Base-by-base conservation (phyloP, 2,113 vertebrate genomes). In the Arothron firmamentum region DNA sequence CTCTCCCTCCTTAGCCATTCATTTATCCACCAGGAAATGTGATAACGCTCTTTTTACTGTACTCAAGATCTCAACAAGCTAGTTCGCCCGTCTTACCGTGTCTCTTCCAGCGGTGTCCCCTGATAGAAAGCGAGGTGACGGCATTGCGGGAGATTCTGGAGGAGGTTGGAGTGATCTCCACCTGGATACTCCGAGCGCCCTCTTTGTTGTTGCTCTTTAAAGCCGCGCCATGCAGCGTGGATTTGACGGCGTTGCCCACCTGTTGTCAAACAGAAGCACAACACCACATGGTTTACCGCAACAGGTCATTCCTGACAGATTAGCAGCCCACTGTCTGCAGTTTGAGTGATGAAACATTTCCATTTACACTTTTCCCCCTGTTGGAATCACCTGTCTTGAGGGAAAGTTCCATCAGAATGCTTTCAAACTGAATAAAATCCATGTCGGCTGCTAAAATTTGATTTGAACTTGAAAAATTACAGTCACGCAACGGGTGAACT, bases 21-120 rank as follows among this genome's bases (percentile, higher is more conserved):
- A 54, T 58, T 49, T 34, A 2, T 20, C 47, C 20, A 25, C 14
- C 13, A 3, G n/a, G 19, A 9, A 20, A 11, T 7, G 25, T 51
- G 11, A 5, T 1, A 5, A 1, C 15, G 19, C 17, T 2, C 31
- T 16, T 13, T 5, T n/a, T 4, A 1, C 53, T 20, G 48, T 34
- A 8, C 23, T 28, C 47, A 6, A 20, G 34, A 38, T 10, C 34
- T 9, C 34, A 12, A 38, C 28, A 6, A 31, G 5, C 1, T 31
- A 7, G 28, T 31, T 31, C 28, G 28, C 34, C 11, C 11, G 34
- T 38, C 95, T 95, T 89, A 99, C 97, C 97, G 65, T 98, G 94
- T 85, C 96, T 94, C 91, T 98, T 98, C 97, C 97, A 99, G 69
- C 97, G 94, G 68, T 99, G 97, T 3, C 97, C 96, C 70, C 97